Evolutionary conservation across 2,797 vertebrate genomes (phyloP).

Genomic region (Chiloscyllium punctatum): DNA sequence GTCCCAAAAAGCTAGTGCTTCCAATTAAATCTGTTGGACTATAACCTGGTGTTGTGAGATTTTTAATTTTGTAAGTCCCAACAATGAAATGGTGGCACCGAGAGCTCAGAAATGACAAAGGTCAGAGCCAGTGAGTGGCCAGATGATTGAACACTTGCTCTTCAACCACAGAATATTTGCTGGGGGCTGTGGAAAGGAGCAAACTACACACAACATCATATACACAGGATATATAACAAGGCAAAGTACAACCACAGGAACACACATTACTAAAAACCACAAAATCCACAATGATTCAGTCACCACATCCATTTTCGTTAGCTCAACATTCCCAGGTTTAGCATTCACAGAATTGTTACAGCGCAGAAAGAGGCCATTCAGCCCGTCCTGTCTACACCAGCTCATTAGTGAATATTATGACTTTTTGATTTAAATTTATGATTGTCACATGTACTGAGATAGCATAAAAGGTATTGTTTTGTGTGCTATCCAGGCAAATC

Average conservation of each 20-base stretch:
- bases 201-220: background rate
- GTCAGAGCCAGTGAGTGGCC: background rate
- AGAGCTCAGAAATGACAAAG: background rate
- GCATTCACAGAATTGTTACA: background rate
- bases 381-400: too few species aligned
- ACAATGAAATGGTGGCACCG: background rate
- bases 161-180: background rate
- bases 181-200: background rate
- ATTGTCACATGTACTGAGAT: too few species aligned
- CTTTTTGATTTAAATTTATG: too few species aligned
- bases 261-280: background rate
- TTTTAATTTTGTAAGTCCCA: background rate
- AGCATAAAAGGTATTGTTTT: too few species aligned
- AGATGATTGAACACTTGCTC: background rate
- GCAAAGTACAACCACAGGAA: background rate
- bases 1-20: background rate
- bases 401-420: too few species aligned
- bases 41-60: too few species aligned
- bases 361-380: too few species aligned
- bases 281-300: background rate
- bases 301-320: background rate
- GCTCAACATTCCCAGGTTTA: background rate
- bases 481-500: too few species aligned
- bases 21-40: too few species aligned
- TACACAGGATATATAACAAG: background rate